Percentiles rank a stretch among this genome's conserved stretches.
Conservation (phyloP, 2,113 vertebrate species). For the Scolopax mira region DNA sequence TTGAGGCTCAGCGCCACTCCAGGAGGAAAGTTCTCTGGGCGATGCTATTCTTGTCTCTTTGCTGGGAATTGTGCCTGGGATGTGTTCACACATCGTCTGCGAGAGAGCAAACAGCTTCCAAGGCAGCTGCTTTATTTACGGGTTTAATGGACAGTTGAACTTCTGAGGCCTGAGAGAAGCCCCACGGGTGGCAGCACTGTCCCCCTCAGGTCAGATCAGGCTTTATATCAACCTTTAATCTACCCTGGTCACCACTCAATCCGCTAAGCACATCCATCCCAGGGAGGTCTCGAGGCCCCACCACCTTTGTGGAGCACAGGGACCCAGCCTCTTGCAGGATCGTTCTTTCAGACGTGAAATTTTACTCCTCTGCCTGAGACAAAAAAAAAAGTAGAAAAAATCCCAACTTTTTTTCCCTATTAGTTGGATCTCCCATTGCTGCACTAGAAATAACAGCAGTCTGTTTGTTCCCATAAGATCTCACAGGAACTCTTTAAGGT, state of each 20-base stretch:
- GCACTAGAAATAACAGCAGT: neutral
- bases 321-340: neutral
- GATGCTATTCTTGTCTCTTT: neutral
- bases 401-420: neutral
- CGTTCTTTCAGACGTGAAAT: neutral
- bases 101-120: neutral
- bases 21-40: neutral
- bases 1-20: neutral
- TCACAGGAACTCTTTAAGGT: neutral
- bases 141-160: neutral
- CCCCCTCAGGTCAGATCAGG: neutral
- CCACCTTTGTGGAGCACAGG: neutral
- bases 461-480: neutral
- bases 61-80: neutral
- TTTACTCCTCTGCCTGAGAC: neutral
- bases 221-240: neutral
- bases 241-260: neutral
- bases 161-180: neutral
- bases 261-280: neutral
- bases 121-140: neutral
- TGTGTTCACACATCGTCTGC: neutral
- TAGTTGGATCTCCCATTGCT: neutral
- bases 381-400: accelerated
- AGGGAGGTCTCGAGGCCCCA: neutral
- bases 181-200: neutral